phyloP scores from a whole-genome alignment of 2,797 vertebrate species.

The Pempheris klunzingeri region DNA sequence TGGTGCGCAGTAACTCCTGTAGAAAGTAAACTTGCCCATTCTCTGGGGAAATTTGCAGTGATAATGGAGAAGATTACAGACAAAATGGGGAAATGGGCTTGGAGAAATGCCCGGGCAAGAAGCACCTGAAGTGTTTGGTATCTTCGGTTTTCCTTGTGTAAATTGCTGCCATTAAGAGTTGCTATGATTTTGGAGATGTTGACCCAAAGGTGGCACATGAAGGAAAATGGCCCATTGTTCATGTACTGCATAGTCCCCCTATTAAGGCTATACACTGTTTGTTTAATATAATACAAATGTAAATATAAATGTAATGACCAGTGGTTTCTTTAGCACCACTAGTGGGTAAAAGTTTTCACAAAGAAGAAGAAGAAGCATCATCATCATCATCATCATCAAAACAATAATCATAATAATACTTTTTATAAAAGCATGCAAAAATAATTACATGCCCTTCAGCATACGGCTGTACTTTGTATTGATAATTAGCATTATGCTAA shows the following conservation, averaged over 20 bases:
- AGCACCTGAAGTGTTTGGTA: background rate
- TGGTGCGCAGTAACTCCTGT: constrained; percentile 15
- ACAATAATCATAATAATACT: no score
- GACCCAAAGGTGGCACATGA: background rate
- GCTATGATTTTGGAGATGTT: background rate
- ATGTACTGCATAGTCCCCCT: background rate
- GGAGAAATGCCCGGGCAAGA: constrained; percentile 13
- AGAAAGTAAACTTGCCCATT: constrained; percentile 33
- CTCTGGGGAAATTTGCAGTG: constrained; percentile 36
- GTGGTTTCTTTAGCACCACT: no score
- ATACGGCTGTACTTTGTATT: no score
- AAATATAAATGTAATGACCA: no score
- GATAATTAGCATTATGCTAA: background rate
- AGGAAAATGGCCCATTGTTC: background rate
- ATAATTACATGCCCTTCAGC: background rate
- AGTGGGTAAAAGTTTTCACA: no score
- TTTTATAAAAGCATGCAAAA: no score
- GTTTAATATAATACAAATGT: background rate
- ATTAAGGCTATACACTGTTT: background rate
- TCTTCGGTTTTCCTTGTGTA: constrained; percentile 4
- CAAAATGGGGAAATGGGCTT: constrained; percentile 10
- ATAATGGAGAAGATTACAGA: constrained; percentile 49
- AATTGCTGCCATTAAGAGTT: background rate
- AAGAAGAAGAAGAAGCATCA: no score
- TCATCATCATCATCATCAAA: no score